Evolutionary conservation across 2,888 invertebrate species (phyloP).

Genomic region (Cantharis flavilabris): DNA sequence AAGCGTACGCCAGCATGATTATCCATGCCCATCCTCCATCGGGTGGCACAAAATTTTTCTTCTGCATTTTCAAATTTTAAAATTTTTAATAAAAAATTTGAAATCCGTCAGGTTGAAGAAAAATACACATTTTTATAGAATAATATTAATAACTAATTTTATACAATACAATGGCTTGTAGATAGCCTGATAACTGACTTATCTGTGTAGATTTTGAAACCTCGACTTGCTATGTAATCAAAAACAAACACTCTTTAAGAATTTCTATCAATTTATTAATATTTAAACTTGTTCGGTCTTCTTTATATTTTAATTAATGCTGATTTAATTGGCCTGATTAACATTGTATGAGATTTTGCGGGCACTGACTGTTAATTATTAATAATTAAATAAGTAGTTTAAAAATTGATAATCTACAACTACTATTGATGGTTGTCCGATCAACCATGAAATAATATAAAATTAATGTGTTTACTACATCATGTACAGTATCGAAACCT

Average conservation of each 20-base stretch:
- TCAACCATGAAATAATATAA: not conserved
- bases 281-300: not conserved
- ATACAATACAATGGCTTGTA: not conserved
- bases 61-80: constrained; percentile 12
- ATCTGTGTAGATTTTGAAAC: not conserved
- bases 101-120: not conserved
- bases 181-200: not conserved
- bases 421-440: not conserved
- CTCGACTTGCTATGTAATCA: not conserved
- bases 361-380: not conserved
- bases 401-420: not conserved
- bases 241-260: not conserved
- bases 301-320: not conserved
- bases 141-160: not conserved
- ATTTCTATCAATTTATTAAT: not conserved
- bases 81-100: not conserved
- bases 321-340: not conserved
- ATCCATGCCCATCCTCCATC: constrained; percentile 60
- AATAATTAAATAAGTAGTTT: not conserved
- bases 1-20: constrained; percentile 53
- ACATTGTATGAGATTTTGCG: not conserved
- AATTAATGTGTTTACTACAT: not conserved
- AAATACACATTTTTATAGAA: not conserved
- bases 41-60: constrained; percentile 49
- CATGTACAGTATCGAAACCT: not conserved